phyloP scores from a whole-genome alignment of 2,113 vertebrate species.

The Macaca mulatta region DNA sequence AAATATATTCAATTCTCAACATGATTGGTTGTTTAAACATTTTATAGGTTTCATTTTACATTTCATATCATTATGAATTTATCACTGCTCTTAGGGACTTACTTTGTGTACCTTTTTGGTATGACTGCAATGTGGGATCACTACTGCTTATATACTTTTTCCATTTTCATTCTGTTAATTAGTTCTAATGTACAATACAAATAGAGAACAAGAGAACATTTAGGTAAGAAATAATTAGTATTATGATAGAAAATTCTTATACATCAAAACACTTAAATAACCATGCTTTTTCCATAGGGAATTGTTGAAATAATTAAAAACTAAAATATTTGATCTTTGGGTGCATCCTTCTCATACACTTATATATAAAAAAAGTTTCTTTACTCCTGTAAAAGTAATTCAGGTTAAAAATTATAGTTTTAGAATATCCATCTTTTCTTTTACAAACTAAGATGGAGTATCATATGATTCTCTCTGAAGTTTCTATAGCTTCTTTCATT shows the following conservation, averaged over 20 bases:
- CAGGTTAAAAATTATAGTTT: slow-evolving; percentile 62
- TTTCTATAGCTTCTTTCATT: slow-evolving; percentile 55
- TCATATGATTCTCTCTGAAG: slow-evolving; percentile 43
- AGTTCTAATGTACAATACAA: background rate
- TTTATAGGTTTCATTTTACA: background rate
- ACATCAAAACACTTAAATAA: background rate
- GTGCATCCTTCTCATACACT: background rate
- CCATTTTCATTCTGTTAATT: background rate
- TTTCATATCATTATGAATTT: background rate
- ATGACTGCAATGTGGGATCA: background rate
- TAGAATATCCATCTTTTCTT: slow-evolving; percentile 43
- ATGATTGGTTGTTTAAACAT: background rate
- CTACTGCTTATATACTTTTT: background rate
- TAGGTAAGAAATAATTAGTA: background rate
- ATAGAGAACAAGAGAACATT: background rate
- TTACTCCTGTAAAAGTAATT: slow-evolving; percentile 53
- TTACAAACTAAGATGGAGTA: slow-evolving; percentile 39
- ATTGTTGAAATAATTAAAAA: background rate
- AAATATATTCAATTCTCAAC: background rate
- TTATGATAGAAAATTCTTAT: background rate
- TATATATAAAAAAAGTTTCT: slow-evolving; percentile 7
- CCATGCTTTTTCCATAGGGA: background rate
- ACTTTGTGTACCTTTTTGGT: background rate
- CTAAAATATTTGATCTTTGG: background rate
- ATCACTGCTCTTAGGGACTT: background rate